phyloP scores from a whole-genome alignment of 1,140 invertebrate species.

The Aphelenchoides fujianensis region DNA sequence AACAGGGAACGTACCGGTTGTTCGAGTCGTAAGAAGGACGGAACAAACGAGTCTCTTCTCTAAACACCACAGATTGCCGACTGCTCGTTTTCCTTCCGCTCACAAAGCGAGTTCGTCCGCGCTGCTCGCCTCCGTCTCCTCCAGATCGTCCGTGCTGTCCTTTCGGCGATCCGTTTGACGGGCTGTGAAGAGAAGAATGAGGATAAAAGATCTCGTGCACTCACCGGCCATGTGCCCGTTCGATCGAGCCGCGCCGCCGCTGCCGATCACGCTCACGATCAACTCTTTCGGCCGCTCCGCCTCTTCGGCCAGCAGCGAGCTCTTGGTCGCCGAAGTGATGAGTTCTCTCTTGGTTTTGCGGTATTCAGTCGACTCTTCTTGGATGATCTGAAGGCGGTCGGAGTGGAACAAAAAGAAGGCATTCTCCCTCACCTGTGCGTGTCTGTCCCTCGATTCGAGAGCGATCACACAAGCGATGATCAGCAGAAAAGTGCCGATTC shows the following conservation, averaged over 20 bases:
- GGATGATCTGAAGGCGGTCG: slow-evolving; percentile 21
- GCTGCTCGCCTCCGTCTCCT: not conserved
- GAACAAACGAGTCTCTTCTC: not conserved
- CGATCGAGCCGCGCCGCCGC: not conserved
- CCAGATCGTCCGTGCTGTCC: not conserved
- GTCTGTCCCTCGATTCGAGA: slow-evolving; percentile 55
- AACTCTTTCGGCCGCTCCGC: slow-evolving; percentile 6
- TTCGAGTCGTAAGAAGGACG: not conserved
- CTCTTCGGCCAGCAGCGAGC: slow-evolving; percentile 19
- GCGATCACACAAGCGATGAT: slow-evolving; percentile 62
- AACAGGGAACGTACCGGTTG: slow-evolving; percentile 1
- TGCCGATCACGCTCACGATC: not conserved
- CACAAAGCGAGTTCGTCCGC: not conserved
- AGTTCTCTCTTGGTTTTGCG: slow-evolving; percentile 7
- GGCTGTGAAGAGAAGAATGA: not conserved
- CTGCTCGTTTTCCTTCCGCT: not conserved
- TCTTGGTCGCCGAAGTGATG: slow-evolving; percentile 27
- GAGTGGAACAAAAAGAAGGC: not conserved
- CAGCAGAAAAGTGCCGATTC: slow-evolving; percentile 50
- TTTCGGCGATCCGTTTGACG: slow-evolving; percentile 7
- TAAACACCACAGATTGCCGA: not conserved
- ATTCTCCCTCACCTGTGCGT: slow-evolving; percentile 53
- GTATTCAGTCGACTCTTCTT: slow-evolving; percentile 29
- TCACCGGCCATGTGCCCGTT: slow-evolving; percentile 1
- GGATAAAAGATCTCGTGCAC: not conserved